These are phyloP conservation scores for Campoplex capitator DNA, from an alignment of 2,888 invertebrate species.

Conservation along the genomic window DNA sequence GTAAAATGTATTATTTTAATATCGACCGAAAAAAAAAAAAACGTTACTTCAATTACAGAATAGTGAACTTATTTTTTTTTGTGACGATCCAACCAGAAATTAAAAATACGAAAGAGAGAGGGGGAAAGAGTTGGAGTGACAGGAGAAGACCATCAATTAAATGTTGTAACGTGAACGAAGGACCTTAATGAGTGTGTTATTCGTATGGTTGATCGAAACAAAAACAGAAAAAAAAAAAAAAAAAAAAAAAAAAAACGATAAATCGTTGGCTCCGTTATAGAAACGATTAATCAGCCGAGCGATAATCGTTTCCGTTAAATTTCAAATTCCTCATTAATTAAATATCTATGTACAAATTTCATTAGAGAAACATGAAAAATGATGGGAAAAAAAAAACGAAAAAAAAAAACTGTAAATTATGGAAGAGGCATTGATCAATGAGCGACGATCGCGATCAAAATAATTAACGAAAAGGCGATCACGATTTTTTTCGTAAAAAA, in stretches of 20 bases:
- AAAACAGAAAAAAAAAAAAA: neutral
- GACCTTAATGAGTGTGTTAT: slow-evolving; percentile 25
- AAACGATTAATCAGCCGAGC: neutral
- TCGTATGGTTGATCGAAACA: neutral
- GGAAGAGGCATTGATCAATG: neutral
- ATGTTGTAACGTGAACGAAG: slow-evolving; percentile 40
- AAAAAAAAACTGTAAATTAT: neutral
- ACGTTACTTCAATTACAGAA: neutral
- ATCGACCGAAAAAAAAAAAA: neutral
- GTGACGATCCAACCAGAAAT: neutral
- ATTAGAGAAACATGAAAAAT: neutral
- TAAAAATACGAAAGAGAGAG: neutral
- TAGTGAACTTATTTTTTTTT: too few species aligned
- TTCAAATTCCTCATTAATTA: neutral
- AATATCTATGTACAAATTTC: neutral
- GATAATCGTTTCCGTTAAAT: neutral
- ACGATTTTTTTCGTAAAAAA: neutral
- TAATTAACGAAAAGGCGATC: neutral
- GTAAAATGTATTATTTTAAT: neutral
- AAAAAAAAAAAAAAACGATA: slow-evolving; percentile 8
- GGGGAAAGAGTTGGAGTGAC: slow-evolving; percentile 5
- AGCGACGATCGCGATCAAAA: neutral
- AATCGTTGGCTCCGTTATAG: neutral
- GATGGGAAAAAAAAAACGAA: too few species aligned
- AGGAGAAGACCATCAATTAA: slow-evolving; percentile 44